Conservation (phyloP, 2,797 vertebrate genomes). For the Chromobotia macracanthus region DNA sequence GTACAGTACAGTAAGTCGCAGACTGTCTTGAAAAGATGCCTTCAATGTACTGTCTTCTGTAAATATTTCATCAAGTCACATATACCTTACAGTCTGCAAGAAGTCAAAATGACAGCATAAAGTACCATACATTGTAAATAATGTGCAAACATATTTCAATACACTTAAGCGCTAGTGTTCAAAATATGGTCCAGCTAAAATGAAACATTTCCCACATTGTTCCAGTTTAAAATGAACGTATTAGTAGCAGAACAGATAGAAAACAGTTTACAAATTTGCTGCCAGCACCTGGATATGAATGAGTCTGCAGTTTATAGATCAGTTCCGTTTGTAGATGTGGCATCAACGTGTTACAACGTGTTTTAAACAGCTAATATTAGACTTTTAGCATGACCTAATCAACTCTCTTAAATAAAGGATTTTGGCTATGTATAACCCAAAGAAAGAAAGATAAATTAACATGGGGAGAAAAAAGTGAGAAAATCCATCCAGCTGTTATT, state of each 20-base stretch:
- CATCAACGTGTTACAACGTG: neutral
- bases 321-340: constrained; percentile 2
- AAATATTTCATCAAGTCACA: neutral
- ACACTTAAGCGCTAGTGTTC: constrained; percentile 30
- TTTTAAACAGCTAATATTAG: too few species aligned
- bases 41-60: neutral
- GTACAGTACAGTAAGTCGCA: neutral
- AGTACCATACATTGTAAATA: constrained; percentile 43
- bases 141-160: constrained; percentile 37
- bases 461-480: too few species aligned
- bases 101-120: constrained; percentile 29
- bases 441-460: too few species aligned
- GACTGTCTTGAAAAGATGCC: constrained; percentile 12
- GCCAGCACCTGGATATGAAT: neutral
- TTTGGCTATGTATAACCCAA: too few species aligned
- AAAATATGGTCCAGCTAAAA: constrained; percentile 37
- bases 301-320: constrained; percentile 42
- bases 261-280: neutral
- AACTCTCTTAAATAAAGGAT: neutral
- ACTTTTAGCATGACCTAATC: neutral
- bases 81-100: constrained; percentile 23
- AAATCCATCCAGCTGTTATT: too few species aligned
- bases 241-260: constrained; percentile 4
- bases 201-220: neutral
- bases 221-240: constrained; percentile 26